Conservation (phyloP, 2,888 invertebrate species). For the Heliconius cydno region DNA sequence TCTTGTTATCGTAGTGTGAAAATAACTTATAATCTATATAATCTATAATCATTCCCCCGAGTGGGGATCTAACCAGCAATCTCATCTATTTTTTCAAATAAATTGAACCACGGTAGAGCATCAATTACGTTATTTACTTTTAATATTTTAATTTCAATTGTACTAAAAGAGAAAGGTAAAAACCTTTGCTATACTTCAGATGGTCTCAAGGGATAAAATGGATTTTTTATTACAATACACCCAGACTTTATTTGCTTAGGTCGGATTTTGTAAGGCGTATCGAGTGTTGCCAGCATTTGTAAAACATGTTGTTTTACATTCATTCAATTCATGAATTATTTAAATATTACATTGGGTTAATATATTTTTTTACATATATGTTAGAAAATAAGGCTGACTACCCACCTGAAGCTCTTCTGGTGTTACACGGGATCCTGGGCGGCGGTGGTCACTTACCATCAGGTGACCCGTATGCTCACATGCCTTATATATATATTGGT, state of each 20-base stretch:
- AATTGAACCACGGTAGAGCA: not conserved
- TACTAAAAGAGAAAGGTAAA: not conserved
- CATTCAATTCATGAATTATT: not conserved
- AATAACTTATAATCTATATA: too few relatives aligned
- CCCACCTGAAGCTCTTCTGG: too few relatives aligned
- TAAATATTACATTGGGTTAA: not conserved
- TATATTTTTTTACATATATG: not conserved
- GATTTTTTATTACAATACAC: constrained; percentile 1
- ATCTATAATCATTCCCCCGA: not conserved
- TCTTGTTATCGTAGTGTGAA: too few relatives aligned
- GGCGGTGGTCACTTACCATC: too few relatives aligned
- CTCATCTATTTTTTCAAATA: not conserved
- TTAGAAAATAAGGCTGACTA: not conserved
- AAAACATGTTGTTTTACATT: constrained; percentile 3
- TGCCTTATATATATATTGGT: too few relatives aligned
- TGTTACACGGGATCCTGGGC: too few relatives aligned
- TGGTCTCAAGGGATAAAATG: not conserved
- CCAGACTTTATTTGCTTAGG: constrained; percentile 18
- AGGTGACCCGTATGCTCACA: too few relatives aligned
- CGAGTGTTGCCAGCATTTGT: not conserved
- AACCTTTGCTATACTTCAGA: not conserved
- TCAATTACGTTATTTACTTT: not conserved
- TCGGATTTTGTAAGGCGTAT: constrained; percentile 11
- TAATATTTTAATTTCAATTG: constrained; percentile 8
- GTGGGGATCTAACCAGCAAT: not conserved